Evolutionary conservation across 2,888 invertebrate species (phyloP).

Genomic region (Ecdyonurus torrentis): DNA sequence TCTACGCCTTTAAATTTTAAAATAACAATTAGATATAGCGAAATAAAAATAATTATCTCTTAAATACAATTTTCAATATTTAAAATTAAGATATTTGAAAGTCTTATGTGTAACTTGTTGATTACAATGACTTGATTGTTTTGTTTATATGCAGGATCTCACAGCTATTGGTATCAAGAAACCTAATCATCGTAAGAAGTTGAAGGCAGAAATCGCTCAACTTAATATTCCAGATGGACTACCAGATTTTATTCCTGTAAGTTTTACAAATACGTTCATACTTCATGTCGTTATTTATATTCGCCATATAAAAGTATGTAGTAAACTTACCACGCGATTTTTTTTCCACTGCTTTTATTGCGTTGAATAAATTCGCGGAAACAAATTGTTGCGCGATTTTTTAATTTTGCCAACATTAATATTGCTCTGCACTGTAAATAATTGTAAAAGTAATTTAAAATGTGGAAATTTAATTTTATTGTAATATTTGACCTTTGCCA

Average conservation of each 20-base stretch:
- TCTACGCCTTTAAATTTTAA: no score
- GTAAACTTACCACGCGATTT: not conserved
- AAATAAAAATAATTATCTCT: not conserved
- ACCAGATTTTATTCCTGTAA: conserved; percentile 84
- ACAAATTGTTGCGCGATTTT: no score
- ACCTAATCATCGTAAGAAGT: conserved; percentile 87
- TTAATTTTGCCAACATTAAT: no score
- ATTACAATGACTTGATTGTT: not conserved
- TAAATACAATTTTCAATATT: no score
- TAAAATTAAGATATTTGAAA: no score
- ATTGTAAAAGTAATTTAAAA: no score
- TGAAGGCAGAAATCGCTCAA: conserved; percentile 92
- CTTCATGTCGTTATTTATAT: conserved; percentile 4
- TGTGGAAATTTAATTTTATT: no score
- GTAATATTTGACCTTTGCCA: no score
- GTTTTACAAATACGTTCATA: conserved; percentile 18
- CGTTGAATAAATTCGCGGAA: not conserved
- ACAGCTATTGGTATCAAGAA: conserved; percentile 72
- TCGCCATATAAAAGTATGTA: not conserved
- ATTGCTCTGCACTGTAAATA: no score
- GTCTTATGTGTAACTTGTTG: no score
- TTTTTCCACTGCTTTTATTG: not conserved
- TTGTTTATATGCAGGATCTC: conserved; percentile 42
- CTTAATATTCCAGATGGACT: conserved; percentile 87
- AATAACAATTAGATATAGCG: not conserved